Evolutionary conservation across 2,888 invertebrate species (phyloP).

Genomic region (Epinotia nisella): DNA sequence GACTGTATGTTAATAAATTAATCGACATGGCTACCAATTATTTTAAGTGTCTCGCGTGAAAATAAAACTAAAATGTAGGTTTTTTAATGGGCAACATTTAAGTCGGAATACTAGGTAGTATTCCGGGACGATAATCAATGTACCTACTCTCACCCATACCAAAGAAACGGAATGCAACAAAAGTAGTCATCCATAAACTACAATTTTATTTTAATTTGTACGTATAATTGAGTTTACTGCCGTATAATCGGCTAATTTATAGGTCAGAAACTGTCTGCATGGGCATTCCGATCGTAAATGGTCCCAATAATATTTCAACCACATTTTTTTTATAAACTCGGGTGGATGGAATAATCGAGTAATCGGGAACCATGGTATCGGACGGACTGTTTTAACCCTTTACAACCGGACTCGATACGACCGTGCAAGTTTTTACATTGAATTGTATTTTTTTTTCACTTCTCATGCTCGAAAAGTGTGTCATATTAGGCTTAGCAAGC

Average conservation of each 20-base stretch:
- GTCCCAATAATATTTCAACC: background rate
- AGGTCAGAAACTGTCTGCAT: background rate
- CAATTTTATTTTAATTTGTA: background rate
- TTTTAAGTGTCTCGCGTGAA: conserved; percentile 9
- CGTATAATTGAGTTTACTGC: conserved; percentile 4
- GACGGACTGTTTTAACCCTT: too few species aligned
- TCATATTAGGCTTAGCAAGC: too few species aligned
- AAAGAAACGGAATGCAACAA: conserved; percentile 17
- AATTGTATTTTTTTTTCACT: too few species aligned
- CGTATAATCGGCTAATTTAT: background rate
- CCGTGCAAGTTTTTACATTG: too few species aligned
- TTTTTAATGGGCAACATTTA: conserved; percentile 6
- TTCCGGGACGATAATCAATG: conserved; percentile 24
- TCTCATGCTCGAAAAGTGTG: too few species aligned
- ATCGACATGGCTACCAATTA: conserved; percentile 11
- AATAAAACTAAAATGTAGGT: conserved; percentile 17
- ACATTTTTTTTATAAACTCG: too few species aligned
- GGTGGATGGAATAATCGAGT: background rate
- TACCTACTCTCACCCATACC: conserved; percentile 12
- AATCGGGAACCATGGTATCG: background rate
- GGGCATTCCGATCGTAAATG: background rate
- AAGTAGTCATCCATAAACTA: conserved; percentile 10
- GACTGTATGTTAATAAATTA: conserved; percentile 27
- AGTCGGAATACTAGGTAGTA: conserved; percentile 29
- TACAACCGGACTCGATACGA: too few species aligned